Evolutionary conservation across 1,140 invertebrate species (phyloP), one percentile per base, ranked within the genome.

Genomic region (Rhyacophila brunnea): DNA sequence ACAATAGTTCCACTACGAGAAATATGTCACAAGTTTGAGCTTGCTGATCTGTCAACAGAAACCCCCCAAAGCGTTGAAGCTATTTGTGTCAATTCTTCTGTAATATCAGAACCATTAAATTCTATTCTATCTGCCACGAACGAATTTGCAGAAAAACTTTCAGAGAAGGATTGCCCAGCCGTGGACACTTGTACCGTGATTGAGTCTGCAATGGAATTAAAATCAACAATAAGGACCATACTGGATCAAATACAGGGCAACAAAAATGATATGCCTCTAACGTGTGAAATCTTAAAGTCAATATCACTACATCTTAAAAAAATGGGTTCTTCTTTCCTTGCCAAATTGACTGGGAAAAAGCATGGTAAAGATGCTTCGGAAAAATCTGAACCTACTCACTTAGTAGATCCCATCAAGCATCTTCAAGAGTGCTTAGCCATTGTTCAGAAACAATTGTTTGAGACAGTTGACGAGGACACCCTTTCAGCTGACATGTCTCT

Each of bases 401-500:
- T 66, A 11, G 38, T 19, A 10, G 62, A 58, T 38, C 65, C 65
- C 4, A 61, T 65, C 6, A 47, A 45, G 7, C 32, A 66, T 58
- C 46, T 66, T n/a, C 58, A 62, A 60, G 54, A 53, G 17, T 60
- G 60, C 53, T 28, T 66, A 40, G 61, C 64, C 19, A 42, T 44
- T 6, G 48, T 66, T 9, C 64, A 69, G 52, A 62, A 69, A 50
- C 62, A 67, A 50, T 36, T 63, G 23, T 49, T 67, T 1, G 61
- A 68, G 51, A 40, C 49, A 7, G 36, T 55, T 1, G 63, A 65
- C 35, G 64, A 60, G 48, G 60, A 66, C 28, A 62, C 62, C 7
- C 38, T 66, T 9, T 60, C 63, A 3, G 54, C 57, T 2, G 68
- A 67, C 28, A 43, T 64, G 23, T 64, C 62, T 10, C 18, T 64